Percentiles rank a stretch among this genome's conserved stretches.
These are phyloP conservation scores for Nemopilema nomurai DNA, from an alignment of 30 jellyfish, hydroid and myxozoan species.

Conservation along the genomic window DNA sequence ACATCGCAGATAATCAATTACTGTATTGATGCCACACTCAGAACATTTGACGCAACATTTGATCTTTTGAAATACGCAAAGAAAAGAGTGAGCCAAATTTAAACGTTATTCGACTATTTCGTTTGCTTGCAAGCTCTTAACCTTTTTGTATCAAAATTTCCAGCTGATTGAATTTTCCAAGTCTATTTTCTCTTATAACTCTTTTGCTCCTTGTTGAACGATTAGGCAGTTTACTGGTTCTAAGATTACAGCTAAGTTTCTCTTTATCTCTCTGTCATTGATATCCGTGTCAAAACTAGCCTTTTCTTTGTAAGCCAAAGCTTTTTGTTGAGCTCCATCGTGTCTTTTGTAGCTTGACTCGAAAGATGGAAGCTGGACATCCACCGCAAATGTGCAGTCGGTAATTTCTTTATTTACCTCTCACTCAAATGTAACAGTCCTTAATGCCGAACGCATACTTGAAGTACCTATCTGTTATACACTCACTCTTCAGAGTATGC, in stretches of 20 bases:
- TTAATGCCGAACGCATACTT: no score
- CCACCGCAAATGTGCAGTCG: slow-evolving; percentile 54
- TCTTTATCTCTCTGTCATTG: no score
- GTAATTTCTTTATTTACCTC: slow-evolving; percentile 4
- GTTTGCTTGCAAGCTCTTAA: neutral
- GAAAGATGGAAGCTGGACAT: slow-evolving; percentile 43
- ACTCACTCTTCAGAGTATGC: no score
- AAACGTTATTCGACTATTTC: neutral
- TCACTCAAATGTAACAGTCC: neutral
- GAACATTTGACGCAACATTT: slow-evolving; percentile 86
- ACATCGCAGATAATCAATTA: slow-evolving; percentile 76
- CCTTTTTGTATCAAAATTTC: neutral
- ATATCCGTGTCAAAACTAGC: no score
- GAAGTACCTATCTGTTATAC: no score
- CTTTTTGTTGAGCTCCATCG: no score
- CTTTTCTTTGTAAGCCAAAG: no score
- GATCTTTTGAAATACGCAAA: slow-evolving; percentile 92
- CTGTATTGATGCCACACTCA: slow-evolving; percentile 86
- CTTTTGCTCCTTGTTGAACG: no score
- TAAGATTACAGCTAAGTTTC: no score
- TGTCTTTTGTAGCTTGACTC: slow-evolving; percentile 45
- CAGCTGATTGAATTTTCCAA: no score
- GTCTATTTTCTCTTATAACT: no score
- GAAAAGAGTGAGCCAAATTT: slow-evolving; percentile 68
- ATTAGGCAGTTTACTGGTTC: no score